Evolutionary conservation across 2,797 vertebrate genomes (phyloP).

Genomic region (Euphonia xanthogaster): DNA sequence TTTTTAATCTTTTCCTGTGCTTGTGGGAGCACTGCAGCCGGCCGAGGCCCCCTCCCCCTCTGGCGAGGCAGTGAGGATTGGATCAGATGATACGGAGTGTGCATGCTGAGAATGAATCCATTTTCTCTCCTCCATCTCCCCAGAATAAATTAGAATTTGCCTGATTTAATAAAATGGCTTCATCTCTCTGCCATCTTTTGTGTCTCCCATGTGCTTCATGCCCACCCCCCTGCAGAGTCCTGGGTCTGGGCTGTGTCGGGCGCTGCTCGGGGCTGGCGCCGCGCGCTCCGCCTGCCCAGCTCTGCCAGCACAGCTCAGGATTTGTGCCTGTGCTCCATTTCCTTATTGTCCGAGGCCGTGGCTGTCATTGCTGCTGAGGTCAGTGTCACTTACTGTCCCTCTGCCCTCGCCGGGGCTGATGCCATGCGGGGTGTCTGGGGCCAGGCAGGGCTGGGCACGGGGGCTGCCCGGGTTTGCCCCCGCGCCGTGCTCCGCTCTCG

Average conservation of each 20-base stretch:
- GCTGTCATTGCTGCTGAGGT: constrained; percentile 88
- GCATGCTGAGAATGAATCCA: constrained; percentile 69
- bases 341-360: constrained; percentile 86
- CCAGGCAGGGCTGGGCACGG: constrained; percentile 14
- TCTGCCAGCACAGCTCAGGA: constrained; percentile 70
- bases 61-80: constrained; percentile 46
- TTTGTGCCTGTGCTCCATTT: constrained; percentile 89
- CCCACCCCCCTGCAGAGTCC: constrained; percentile 5
- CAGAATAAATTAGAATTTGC: constrained; percentile 78
- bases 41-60: constrained; percentile 62
- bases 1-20: constrained; percentile 2
- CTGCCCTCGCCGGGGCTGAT: constrained; percentile 85
- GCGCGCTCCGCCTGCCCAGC: background rate
- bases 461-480: constrained; percentile 32
- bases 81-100: constrained; percentile 59
- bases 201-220: constrained; percentile 57
- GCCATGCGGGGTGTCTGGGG: constrained; percentile 76
- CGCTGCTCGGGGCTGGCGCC: background rate
- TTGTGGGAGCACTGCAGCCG: constrained; percentile 30
- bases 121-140: constrained; percentile 70
- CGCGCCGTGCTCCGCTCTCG: background rate
- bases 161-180: constrained; percentile 96
- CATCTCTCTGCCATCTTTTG: constrained; percentile 78
- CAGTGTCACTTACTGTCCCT: constrained; percentile 85
- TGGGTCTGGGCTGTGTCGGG: background rate